Base-by-base conservation (phyloP, 2,113 vertebrate genomes). In the Galemys pyrenaicus region DNA sequence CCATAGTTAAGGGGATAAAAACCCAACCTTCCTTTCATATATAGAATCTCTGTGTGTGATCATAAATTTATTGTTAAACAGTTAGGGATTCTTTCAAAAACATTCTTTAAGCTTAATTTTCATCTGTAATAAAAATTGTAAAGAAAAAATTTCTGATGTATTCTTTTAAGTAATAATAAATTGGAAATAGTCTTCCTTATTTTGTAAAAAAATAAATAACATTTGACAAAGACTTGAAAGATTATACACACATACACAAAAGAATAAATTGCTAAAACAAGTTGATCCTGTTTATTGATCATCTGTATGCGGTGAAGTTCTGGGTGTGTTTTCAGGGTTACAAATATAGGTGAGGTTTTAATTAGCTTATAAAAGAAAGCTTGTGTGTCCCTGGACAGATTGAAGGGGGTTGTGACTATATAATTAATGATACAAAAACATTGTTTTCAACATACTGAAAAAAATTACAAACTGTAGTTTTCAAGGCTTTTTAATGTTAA, bases 151-250 rank as follows among this genome's bases (percentile, higher is more conserved):
- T 92, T 68, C 28, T 90, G 73, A 32, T 49, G 0, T 44, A n/a
- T n/a, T 30, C 77, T 89, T 62, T 92, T 10, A 77, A 85, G 26
- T 87, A 78, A 85, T 4, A 91, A 85, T 26, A 87, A 96, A 41
- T 54, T 37, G 9, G 68, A 60, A 92, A 19, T 19, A 68, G 16
- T 28, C 11, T 85, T 88, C 7, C 8, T 65, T 92, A 39, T 37
- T 17, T 10, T 46, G 10, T n/a, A 87, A n/a, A 65, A 90, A 89
- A 65, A 70, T 83, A 82, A 79, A 87, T 39, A 86, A 82, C 2
- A 32, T 35, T 78, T 89, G 24, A 78, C 13, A 75, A 6, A 62
- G 2, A 28, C 26, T 62, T 64, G 56, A 84, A 64, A 24, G 10
- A 2, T 16, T 89, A 44, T 64, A 56, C 32, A 70, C 68, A 6